phyloP scores from a whole-genome alignment of 2,888 invertebrate genomes.

The Caenorhabditis becei region DNA sequence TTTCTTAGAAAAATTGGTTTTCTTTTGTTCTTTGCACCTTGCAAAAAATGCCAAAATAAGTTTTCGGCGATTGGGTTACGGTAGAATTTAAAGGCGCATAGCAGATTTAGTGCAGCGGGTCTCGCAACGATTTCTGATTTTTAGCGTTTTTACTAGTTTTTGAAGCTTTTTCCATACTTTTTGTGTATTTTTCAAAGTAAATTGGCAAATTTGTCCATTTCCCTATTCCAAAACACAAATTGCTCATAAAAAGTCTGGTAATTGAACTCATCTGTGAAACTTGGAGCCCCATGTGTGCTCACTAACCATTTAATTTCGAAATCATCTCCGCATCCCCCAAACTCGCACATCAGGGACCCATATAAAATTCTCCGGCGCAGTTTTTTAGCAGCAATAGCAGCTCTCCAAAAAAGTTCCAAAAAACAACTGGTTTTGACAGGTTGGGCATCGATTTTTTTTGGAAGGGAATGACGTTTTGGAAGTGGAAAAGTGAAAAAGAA shows the following conservation, averaged over 20 bases:
- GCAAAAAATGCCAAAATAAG: too few species aligned
- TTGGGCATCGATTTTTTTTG: not conserved
- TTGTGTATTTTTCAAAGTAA: too few species aligned
- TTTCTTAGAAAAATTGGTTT: too few species aligned
- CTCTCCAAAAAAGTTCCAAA: not conserved
- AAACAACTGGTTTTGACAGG: not conserved
- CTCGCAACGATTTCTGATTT: too few species aligned
- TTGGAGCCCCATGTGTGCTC: slow-evolving; percentile 10
- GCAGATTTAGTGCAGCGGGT: too few species aligned
- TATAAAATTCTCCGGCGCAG: not conserved
- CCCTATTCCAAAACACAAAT: too few species aligned
- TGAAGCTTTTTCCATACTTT: too few species aligned
- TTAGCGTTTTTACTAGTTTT: too few species aligned
- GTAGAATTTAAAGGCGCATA: too few species aligned
- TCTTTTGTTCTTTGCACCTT: not conserved
- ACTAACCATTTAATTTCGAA: not conserved
- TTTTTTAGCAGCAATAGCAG: not conserved
- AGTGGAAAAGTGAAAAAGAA: too few species aligned
- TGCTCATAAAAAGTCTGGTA: not conserved
- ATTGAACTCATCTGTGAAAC: slow-evolving; percentile 14
- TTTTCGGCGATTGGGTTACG: too few species aligned
- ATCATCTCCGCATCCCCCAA: not conserved
- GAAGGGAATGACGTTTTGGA: too few species aligned
- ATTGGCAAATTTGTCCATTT: not conserved
- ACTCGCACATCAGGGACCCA: not conserved